Conservation (phyloP, 2,113 vertebrate genomes). For the Tachysurus fulvidraco region DNA sequence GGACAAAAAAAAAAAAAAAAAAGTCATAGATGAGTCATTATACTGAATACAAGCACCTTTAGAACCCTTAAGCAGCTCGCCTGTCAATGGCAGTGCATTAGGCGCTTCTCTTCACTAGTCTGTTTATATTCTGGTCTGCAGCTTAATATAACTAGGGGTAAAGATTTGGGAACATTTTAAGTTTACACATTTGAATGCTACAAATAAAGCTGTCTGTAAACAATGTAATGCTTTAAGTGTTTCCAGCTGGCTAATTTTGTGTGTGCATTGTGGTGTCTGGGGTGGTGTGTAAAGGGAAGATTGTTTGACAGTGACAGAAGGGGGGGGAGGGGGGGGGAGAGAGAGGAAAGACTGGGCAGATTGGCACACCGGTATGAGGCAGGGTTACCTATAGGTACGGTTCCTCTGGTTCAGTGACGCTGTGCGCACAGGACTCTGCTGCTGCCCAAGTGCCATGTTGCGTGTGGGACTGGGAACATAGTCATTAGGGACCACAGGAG, state of each 20-base stretch:
- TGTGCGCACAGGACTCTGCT: conserved; percentile 88
- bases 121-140: background rate
- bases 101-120: conserved; percentile 2
- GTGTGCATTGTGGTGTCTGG: too few relatives aligned
- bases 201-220: background rate
- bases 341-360: background rate
- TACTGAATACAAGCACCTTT: background rate
- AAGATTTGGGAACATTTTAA: background rate
- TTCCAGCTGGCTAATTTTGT: too few relatives aligned
- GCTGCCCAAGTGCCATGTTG: conserved; percentile 79
- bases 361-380: conserved; percentile 26
- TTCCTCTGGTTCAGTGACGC: conserved; percentile 93
- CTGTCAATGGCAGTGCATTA: background rate
- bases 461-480: conserved; percentile 93
- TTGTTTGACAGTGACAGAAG: background rate
- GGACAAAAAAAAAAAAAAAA: background rate
- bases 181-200: background rate
- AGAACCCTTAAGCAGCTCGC: background rate
- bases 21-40: background rate
- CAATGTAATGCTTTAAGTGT: conserved; percentile 27
- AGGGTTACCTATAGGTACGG: conserved; percentile 91
- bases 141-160: background rate
- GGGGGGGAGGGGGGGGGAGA: background rate
- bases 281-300: background rate
- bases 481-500: conserved; percentile 96